Evolutionary conservation across 92 coral and sea anemone species (phyloP), one percentile per base, ranked within the genome.

Genomic region (Parazoanthus swiftii): DNA sequence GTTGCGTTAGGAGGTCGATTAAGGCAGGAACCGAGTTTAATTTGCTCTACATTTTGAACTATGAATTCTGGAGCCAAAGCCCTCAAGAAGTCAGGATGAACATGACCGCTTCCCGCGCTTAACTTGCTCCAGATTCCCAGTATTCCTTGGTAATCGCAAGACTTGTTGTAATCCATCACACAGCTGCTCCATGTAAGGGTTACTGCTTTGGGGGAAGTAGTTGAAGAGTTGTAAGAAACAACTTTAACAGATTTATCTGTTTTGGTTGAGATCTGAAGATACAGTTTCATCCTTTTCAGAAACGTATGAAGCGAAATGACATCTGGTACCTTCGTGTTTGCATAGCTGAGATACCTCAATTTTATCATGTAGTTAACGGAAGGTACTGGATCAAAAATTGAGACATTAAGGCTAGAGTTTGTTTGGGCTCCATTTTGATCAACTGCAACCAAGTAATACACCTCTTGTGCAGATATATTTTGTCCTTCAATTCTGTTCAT

Each of bases 141-240:
- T 81, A 89, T 79, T 21, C 65, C 51, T 50, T 80, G 82, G 67
- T 85, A 79, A 79, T 89, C 89, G 33, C 92, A 89, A 21, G 86
- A 78, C 54, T 36, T 78, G 81, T 89, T 78, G 81, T 89, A 85
- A 79, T 85, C 71, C 77, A 85, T 87, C 20, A 59, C 37, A 80
- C 92, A 89, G 78, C 88, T 85, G 39, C 86, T 85, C 92, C 92
- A 89, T 29, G 86, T 51, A 42, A 89, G 81, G 42, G 54, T 78
- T 8, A 83, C 46, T 18, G 20, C 10, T 50, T 46, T 83, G 0
- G 86, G 86, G n/a, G 80, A 66, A 26, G 66, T n/a, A 23, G 59
- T 54, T 36, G 89, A 80, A 23, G 82, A 65, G 51, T 79, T 89
- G 26, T 84, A 75, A 33, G 71, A 35, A 21, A 78, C 58, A 18